phyloP scores from a whole-genome alignment of 2,888 invertebrate species.

The Liopterus haemorrhoidalis region DNA sequence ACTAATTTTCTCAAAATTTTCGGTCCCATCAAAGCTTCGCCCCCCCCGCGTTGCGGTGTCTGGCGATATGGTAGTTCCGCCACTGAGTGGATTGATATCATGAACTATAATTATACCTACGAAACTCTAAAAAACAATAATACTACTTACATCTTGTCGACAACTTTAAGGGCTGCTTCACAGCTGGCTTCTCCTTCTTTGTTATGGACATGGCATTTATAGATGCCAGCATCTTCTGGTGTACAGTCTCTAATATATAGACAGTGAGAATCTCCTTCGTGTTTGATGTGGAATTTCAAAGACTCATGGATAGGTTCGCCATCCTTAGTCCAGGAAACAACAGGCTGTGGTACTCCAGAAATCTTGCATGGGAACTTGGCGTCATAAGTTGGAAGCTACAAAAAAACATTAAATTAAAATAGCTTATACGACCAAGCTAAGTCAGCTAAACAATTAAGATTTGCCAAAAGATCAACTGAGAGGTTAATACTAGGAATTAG shows the following conservation, averaged over 20 bases:
- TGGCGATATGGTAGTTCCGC: too few species aligned
- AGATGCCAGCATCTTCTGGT: conserved; percentile 64
- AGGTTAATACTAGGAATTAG: too few species aligned
- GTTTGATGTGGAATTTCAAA: conserved; percentile 67
- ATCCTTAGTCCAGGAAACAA: conserved; percentile 82
- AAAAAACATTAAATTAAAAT: conserved; percentile 34
- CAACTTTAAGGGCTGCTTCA: conserved; percentile 67
- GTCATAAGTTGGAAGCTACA: conserved; percentile 65
- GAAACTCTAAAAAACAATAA: too few species aligned
- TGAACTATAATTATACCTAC: too few species aligned
- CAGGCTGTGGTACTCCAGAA: conserved; percentile 75
- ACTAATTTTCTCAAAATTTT: too few species aligned
- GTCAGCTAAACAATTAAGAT: too few species aligned
- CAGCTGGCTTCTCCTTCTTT: conserved; percentile 73
- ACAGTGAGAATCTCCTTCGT: conserved; percentile 74
- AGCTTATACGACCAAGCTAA: conserved; percentile 47
- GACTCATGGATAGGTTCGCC: conserved; percentile 63
- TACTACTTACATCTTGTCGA: conserved; percentile 70
- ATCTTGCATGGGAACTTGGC: conserved; percentile 79
- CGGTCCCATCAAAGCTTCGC: too few species aligned
- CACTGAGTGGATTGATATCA: too few species aligned
- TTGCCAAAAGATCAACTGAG: too few species aligned
- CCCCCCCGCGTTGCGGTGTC: too few species aligned
- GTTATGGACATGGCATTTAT: conserved; percentile 73
- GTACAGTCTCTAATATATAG: conserved; percentile 66